A percentile compares a stretch with the other conserved stretches of the same genome.
Evolutionary conservation across 1,140 invertebrate species (phyloP).

Genomic region (Drosophila parvula): DNA sequence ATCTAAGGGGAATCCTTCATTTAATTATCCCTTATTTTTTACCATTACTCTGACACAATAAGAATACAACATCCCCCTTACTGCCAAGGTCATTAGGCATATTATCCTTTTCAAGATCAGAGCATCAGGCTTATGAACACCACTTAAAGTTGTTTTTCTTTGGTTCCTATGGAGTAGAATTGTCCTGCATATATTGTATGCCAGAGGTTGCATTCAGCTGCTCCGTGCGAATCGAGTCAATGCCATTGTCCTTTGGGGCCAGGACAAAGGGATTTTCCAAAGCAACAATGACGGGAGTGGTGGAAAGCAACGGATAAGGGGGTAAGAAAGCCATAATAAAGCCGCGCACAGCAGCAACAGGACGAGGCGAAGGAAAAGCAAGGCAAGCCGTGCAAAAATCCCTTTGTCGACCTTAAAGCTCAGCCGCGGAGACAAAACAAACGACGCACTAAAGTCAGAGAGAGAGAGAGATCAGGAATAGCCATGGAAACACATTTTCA

Average conservation of each 20-base stretch:
- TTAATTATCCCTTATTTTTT: neutral
- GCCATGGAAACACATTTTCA: neutral
- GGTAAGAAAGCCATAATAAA: constrained; percentile 45
- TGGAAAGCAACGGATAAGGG: neutral
- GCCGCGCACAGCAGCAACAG: constrained; percentile 24
- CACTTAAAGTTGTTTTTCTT: constrained; percentile 28
- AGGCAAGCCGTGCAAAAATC: constrained; percentile 31
- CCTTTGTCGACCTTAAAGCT: constrained; percentile 42
- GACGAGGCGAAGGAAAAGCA: constrained; percentile 19
- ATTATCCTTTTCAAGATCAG: constrained; percentile 20
- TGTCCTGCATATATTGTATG: constrained; percentile 33
- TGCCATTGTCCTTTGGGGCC: constrained; percentile 41
- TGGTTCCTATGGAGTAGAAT: neutral
- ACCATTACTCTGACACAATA: no score
- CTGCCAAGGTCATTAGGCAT: constrained; percentile 35
- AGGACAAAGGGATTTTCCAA: constrained; percentile 40
- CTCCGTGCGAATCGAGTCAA: constrained; percentile 23
- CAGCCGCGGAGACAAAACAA: constrained; percentile 8
- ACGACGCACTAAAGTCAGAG: neutral
- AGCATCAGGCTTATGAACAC: constrained; percentile 13
- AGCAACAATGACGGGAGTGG: neutral
- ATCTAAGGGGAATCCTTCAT: neutral
- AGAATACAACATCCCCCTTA: neutral
- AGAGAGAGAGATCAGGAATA: no score
- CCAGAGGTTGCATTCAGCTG: constrained; percentile 41